Base-by-base conservation (phyloP, 2,113 vertebrate species). In the Romanogobio albipinnatus region DNA sequence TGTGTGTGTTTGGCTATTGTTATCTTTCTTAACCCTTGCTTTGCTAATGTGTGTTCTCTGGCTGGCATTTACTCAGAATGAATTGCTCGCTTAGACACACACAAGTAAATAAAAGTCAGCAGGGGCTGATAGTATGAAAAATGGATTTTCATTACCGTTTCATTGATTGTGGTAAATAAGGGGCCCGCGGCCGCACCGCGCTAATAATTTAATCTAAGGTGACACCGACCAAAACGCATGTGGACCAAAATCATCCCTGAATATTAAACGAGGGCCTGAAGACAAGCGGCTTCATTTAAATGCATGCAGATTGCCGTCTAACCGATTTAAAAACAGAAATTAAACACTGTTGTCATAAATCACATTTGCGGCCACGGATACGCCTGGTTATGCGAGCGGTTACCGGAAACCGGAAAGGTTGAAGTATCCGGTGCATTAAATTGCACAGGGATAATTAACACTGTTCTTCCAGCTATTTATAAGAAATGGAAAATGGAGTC, bases 121-220 rank as follows among this genome's bases (percentile, higher is more conserved):
- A 95, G 93, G 95, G 95, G 96, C 96, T 95, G 96, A 99, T 99
- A 98, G 96, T 98, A 99, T 98, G 98, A 99, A 99, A 99, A 99
- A 99, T 99, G 97, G 97, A 99, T 99, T 99, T 99, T 98, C 98
- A 99, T 99, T 99, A 99, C 96, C 93, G 96, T 98, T 98, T 98
- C 98, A 99, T 99, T 99, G 98, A 99, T 99, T 99, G 97, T 96
- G 96, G 97, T 98, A 98, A 99, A 99, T 99, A 98, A 98, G 96
- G 95, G 97, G 97, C 96, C 90, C 90, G 93, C 96, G 96, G 96
- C 96, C 96, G 96, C 95, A 96, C 94, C 97, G 97, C 95, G 95
- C 96, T 98, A 98, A 99, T 99, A 99, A 98, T 99, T 99, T 99
- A 99, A 99, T 99, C 97, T 97, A 95, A 99, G 97, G 98, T 99